Percentiles rank a stretch among this genome's conserved stretches.
These are phyloP conservation scores for Petrocephalus zakoni DNA, from an alignment of 2,113 vertebrate genomes.

Conservation along the genomic window DNA sequence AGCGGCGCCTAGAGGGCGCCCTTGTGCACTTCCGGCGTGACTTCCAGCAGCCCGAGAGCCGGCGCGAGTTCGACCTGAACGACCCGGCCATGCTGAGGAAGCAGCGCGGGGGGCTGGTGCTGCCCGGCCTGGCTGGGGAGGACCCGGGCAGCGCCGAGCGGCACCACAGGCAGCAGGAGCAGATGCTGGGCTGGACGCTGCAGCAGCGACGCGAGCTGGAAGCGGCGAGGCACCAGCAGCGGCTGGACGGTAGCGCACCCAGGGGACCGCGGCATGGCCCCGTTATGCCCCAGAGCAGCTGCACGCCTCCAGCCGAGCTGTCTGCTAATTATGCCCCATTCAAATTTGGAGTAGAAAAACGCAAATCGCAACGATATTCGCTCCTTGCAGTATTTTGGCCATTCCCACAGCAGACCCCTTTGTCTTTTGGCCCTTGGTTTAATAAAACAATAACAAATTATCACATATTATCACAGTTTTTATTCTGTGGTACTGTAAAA, in stretches of 20 bases:
- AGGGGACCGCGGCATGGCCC: neutral
- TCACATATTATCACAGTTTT: neutral
- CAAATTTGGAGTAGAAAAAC: neutral
- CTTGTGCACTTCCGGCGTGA: conserved; percentile 53
- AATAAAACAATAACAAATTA: neutral
- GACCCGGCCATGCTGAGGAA: conserved; percentile 62
- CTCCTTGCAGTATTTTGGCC: neutral
- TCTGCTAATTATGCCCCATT: neutral
- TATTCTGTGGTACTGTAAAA: neutral
- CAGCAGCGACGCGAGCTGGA: conserved; percentile 69
- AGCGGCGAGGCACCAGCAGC: conserved; percentile 47
- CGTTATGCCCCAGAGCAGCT: neutral
- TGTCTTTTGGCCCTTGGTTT: neutral
- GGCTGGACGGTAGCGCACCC: conserved; percentile 56
- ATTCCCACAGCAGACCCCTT: neutral
- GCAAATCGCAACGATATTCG: neutral
- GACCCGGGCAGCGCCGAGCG: conserved; percentile 60
- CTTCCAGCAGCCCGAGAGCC: conserved; percentile 63
- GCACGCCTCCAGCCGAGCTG: neutral
- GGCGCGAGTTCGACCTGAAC: conserved; percentile 70
- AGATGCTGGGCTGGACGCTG: conserved; percentile 72
- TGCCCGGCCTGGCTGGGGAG: conserved; percentile 77
- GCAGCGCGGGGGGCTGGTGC: conserved; percentile 49
- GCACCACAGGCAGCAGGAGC: conserved; percentile 69
- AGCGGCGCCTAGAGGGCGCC: conserved; percentile 50